Evolutionary conservation across 2,113 vertebrate species (phyloP), one percentile per base, ranked within the genome.

Genomic region (Climacteris rufus): DNA sequence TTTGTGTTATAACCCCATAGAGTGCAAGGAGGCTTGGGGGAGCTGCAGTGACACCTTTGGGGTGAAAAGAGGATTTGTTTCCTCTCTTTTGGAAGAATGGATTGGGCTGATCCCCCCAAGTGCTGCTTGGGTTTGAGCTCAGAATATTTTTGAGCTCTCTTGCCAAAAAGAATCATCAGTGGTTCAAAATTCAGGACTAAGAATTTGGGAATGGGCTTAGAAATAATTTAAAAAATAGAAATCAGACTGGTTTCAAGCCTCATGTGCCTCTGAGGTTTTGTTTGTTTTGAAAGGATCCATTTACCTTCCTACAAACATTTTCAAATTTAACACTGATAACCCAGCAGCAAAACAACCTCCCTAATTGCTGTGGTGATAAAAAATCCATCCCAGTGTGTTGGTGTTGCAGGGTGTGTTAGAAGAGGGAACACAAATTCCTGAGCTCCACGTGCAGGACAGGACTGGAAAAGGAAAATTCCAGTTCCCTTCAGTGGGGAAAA

Each of bases 261-360:
- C 33, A 0, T 0, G 54, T 39, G 54, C 28, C 61, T 70, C 31
- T 44, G 45, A 18, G 31, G 7, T 2, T 37, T 65, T 12, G n/a
- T 71, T 87, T 86, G 45, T 68, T 83, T 68, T 35, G 12, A 7
- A 40, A 33, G 33, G n/a, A 21, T 66, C 11, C 4, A 3, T 70
- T 75, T 52, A 24, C 22, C 66, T 81, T 21, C 44, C 19, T 2
- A 21, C n/a, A 39, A 53, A 35, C 21, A 7, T 75, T 83, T 75
- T 61, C 50, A 50, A 74, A 42, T 40, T 24, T 4, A 42, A 4
- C 50, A 44, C 72, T 52, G 75, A 30, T 60, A 90, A 35, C 27
- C 84, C 20, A 1, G 25, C 31, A 61, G 49, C 69, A 21, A 65
- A 89, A 18, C 60, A 60, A 2, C 5, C 56, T 66, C 74, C 31